These are phyloP conservation scores for Oncopeltus fasciatus DNA, from an alignment of 1,140 invertebrate genomes.

Conservation along the genomic window DNA sequence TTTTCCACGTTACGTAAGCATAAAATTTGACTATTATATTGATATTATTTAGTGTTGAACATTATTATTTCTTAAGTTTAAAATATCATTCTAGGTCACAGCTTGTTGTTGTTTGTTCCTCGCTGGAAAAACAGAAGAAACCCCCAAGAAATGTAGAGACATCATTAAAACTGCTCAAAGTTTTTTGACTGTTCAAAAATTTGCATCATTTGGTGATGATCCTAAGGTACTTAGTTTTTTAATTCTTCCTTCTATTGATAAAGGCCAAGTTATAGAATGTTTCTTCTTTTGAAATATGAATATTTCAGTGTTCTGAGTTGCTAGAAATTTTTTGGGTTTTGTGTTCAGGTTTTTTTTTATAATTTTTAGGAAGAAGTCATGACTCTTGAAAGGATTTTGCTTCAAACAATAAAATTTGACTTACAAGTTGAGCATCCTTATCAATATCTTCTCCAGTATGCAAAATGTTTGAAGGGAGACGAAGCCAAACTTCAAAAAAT, in stretches of 20 bases:
- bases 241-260: no score
- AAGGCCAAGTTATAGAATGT: no score
- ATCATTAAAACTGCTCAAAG: conserved; percentile 81
- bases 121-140: conserved; percentile 77
- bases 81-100: conserved; percentile 56
- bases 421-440: conserved; percentile 97
- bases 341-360: no score
- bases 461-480: conserved; percentile 80
- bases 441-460: conserved; percentile 84
- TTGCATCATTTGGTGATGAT: conserved; percentile 81
- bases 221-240: conserved; percentile 43
- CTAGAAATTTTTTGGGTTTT: no score
- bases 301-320: no score
- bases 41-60: no score
- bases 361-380: conserved; percentile 78
- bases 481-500: conserved; percentile 77
- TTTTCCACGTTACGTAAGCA: conserved; percentile 82
- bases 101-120: conserved; percentile 88
- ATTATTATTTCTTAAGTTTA: no score
- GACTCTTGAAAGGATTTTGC: conserved; percentile 87
- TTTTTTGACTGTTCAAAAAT: conserved; percentile 67
- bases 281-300: no score
- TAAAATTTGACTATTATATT: no score
- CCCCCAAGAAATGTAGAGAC: conserved; percentile 97
- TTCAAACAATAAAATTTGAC: conserved; percentile 99